phyloP scores from a whole-genome alignment of 2,888 invertebrate species.

The Macrosiphum euphorbiae region DNA sequence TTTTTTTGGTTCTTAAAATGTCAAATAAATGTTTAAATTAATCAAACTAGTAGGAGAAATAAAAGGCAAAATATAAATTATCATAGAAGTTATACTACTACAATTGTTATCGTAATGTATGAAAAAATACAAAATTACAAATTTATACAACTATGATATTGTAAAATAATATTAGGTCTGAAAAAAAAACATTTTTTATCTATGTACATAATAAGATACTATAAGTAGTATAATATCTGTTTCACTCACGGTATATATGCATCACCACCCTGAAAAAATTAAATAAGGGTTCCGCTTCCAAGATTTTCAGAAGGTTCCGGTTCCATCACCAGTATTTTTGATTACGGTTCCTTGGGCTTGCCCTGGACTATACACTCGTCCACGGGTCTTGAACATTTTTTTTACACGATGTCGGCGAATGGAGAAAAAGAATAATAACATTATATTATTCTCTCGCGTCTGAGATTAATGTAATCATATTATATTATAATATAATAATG shows the following conservation, averaged over 20 bases:
- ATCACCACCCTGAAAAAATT: neutral
- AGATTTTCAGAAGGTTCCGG: neutral
- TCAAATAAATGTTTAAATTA: neutral
- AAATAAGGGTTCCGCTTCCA: neutral
- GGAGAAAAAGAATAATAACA: neutral
- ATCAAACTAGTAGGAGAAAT: neutral
- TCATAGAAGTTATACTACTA: neutral
- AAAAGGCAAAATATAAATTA: neutral
- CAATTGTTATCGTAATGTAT: neutral
- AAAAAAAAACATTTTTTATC: neutral
- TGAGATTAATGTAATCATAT: conserved; percentile 22
- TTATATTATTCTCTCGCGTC: conserved; percentile 10
- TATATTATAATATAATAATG: conserved; percentile 11
- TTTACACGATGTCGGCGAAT: conserved; percentile 4
- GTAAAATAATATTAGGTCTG: neutral
- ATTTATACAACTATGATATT: neutral
- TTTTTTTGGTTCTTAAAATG: neutral
- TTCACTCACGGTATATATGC: neutral
- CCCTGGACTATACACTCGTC: neutral
- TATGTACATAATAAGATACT: neutral
- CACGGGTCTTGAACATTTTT: conserved; percentile 34
- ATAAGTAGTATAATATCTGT: neutral
- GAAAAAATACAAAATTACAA: neutral
- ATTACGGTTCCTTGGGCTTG: neutral
- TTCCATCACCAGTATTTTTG: neutral